Conservation (phyloP, 2,113 vertebrate species). For the Chaenocephalus aceratus region DNA sequence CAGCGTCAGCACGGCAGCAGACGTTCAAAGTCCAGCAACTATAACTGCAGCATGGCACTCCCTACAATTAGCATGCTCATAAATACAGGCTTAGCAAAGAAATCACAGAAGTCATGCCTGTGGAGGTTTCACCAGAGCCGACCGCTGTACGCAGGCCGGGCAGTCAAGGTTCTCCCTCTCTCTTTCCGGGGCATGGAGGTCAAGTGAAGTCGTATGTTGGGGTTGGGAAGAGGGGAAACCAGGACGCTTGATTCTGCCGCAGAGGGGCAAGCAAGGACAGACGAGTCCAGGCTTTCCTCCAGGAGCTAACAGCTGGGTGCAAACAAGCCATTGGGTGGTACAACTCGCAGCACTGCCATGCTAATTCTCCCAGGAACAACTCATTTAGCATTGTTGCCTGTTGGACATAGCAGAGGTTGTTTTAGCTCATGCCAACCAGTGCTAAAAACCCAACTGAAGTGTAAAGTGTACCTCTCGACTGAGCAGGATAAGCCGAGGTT, state of each 20-base stretch:
- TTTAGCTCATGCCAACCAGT: neutral
- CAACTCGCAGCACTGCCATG: slow-evolving; percentile 55
- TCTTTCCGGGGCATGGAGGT: slow-evolving; percentile 41
- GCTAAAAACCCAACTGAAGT: slow-evolving; percentile 21
- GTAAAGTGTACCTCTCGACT: slow-evolving; percentile 17
- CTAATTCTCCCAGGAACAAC: slow-evolving; percentile 57
- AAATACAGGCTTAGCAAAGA: slow-evolving; percentile 82
- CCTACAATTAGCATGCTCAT: slow-evolving; percentile 83
- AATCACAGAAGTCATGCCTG: slow-evolving; percentile 80
- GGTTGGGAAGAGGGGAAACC: slow-evolving; percentile 11
- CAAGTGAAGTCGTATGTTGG: slow-evolving; percentile 19
- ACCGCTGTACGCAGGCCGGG: slow-evolving; percentile 63
- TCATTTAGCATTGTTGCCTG: slow-evolving; percentile 26
- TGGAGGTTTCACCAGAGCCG: slow-evolving; percentile 66
- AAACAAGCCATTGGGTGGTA: slow-evolving; percentile 72
- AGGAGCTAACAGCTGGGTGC: slow-evolving; percentile 64
- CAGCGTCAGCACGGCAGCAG: slow-evolving; percentile 65
- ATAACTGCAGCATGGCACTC: slow-evolving; percentile 74
- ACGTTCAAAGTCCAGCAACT: slow-evolving; percentile 77
- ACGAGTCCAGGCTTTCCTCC: slow-evolving; percentile 30
- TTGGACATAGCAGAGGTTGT: slow-evolving; percentile 13
- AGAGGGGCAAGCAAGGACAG: slow-evolving; percentile 34
- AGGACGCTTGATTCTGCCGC: slow-evolving; percentile 26
- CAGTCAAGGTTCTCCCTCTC: slow-evolving; percentile 49
- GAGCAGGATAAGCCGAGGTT: slow-evolving; percentile 19